These are phyloP conservation scores for Diabrotica virgifera DNA, from an alignment of 1,140 invertebrate genomes.

Conservation along the genomic window DNA sequence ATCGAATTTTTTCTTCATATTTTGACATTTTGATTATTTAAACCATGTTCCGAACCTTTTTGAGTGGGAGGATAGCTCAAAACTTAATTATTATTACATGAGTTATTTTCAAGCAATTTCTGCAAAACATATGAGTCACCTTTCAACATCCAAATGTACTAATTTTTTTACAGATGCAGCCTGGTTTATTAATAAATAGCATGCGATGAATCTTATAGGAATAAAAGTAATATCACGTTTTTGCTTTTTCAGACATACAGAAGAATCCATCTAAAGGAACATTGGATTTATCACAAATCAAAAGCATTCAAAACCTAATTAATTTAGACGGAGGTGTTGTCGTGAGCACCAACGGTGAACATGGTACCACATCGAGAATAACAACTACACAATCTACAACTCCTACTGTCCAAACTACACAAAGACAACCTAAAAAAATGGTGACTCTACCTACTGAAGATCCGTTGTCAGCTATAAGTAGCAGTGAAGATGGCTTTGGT, in stretches of 20 bases:
- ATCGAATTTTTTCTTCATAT: no score
- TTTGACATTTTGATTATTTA: no score
- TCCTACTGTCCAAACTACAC: background rate
- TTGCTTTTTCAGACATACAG: conserved; percentile 28
- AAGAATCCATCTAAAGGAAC: conserved; percentile 39
- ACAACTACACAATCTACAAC: conserved; percentile 19
- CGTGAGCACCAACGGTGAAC: conserved; percentile 38
- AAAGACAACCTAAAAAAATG: conserved; percentile 12
- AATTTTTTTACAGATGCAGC: no score
- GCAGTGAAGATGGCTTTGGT: conserved; percentile 33
- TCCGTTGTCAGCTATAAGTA: conserved; percentile 30
- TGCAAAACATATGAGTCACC: no score
- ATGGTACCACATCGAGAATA: conserved; percentile 28
- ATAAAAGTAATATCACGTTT: no score
- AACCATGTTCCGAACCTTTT: no score
- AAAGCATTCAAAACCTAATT: conserved; percentile 38
- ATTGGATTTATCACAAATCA: conserved; percentile 39
- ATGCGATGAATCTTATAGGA: no score
- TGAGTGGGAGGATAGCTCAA: no score
- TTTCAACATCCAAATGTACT: no score
- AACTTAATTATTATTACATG: no score
- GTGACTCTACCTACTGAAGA: conserved; percentile 21
- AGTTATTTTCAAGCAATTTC: no score
- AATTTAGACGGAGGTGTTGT: conserved; percentile 35
- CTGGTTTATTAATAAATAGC: no score